Conservation (phyloP, 2,113 vertebrate species). For the Sylvilagus bachmani region DNA sequence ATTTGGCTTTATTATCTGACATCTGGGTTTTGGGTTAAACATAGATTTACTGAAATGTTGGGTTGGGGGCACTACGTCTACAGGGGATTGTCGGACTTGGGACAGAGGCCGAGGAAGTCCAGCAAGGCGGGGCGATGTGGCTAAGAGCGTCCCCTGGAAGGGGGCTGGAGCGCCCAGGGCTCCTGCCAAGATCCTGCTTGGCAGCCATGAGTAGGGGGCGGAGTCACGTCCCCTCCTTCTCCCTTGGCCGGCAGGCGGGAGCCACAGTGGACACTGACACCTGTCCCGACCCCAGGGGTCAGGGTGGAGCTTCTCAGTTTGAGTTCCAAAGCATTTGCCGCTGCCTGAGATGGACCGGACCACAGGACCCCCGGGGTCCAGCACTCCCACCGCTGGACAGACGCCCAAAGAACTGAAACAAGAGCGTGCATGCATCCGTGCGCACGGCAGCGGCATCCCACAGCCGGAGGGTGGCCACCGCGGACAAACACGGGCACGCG, state of each 20-base stretch:
- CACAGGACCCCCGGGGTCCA: not conserved
- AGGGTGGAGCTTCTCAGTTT: not conserved
- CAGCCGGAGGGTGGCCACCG: too few relatives aligned
- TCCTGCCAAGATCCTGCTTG: too few relatives aligned
- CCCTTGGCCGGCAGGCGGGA: not conserved
- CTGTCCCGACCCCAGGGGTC: not conserved
- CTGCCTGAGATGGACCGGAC: too few relatives aligned
- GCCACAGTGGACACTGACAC: rapidly evolving
- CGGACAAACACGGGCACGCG: too few relatives aligned
- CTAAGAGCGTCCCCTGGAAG: not conserved
- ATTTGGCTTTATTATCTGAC: not conserved
- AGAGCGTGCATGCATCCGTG: too few relatives aligned
- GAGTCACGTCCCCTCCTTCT: not conserved
- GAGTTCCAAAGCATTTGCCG: not conserved
- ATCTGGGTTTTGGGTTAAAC: not conserved
- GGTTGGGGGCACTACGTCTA: not conserved
- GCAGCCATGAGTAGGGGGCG: not conserved
- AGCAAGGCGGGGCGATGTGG: not conserved
- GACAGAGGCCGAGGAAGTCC: too few relatives aligned
- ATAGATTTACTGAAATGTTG: not conserved
- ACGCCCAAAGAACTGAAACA: not conserved
- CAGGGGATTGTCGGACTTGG: not conserved
- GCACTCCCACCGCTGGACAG: not conserved
- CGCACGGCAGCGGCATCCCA: too few relatives aligned
- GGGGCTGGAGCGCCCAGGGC: rapidly evolving